phyloP scores from a whole-genome alignment of 1,140 invertebrate species.

The Heliconius himera region DNA sequence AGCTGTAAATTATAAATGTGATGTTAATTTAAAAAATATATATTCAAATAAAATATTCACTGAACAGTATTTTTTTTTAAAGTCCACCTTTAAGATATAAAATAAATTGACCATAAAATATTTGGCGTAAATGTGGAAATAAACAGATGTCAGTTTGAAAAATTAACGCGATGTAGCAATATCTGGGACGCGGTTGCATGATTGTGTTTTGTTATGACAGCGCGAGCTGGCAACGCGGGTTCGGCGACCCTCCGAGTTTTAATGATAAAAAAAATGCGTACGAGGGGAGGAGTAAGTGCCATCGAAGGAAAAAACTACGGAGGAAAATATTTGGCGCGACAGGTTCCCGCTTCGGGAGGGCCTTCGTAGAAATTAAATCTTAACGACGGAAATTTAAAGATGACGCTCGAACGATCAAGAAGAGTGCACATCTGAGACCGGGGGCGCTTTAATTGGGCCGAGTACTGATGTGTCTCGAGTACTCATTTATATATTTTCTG shows the following conservation, averaged over 20 bases:
- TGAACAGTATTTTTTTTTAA: too few relatives aligned
- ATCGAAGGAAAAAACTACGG: constrained; percentile 80
- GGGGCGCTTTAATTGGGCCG: constrained; percentile 76
- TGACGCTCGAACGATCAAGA: constrained; percentile 80
- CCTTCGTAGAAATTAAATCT: constrained; percentile 81
- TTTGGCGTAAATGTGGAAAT: constrained; percentile 18
- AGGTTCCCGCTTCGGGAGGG: constrained; percentile 64
- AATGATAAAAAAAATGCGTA: constrained; percentile 81
- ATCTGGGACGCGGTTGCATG: constrained; percentile 56
- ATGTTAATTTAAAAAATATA: not conserved
- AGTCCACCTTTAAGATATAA: not conserved
- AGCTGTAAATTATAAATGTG: not conserved
- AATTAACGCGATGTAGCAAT: constrained; percentile 48
- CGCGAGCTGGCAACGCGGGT: constrained; percentile 71
- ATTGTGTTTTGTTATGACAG: constrained; percentile 79
- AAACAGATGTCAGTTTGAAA: constrained; percentile 19
- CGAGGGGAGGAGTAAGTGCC: constrained; percentile 77
- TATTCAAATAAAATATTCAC: too few relatives aligned
- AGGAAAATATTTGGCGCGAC: constrained; percentile 81
- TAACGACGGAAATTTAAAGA: constrained; percentile 81
- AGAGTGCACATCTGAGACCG: constrained; percentile 77
- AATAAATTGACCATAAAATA: not conserved
- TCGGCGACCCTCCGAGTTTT: constrained; percentile 78
- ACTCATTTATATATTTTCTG: constrained; percentile 51
- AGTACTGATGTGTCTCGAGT: constrained; percentile 52